Evolutionary conservation across 2,797 vertebrate species (phyloP), one percentile per base, ranked within the genome.

Genomic region (Labeo calbasu): DNA sequence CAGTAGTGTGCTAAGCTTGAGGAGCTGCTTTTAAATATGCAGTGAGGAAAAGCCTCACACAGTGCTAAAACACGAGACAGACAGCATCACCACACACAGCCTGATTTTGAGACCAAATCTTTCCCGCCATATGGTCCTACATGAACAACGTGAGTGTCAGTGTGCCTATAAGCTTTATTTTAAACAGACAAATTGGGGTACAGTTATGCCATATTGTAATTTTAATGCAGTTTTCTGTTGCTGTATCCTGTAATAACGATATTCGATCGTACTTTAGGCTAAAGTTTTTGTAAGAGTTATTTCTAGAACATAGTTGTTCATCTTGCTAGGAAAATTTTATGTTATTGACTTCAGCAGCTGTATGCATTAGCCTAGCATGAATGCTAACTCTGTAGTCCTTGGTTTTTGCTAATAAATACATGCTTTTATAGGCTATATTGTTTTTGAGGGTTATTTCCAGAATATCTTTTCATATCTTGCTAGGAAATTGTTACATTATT

Each of bases 1-100:
- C 65, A 87, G 84, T 84, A 86, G 65, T 82, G 78, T 69, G 61
- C 70, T 72, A 55, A 76, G 59, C 61, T 61, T 25, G 25, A 68
- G 69, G 57, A 59, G 79, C 25, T 69, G 75, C 36, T 51, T 73
- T 76, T 73, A 71, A 79, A 85, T 82, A 79, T 82, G 79, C 61
- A 65, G 32, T 28, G 14, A 51, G 61, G 11, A 46, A 84, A 88
- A 76, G 82, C 21, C 8, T 76, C 59, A 36, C n/a, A 14, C 51
- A 69, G 40, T 25, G 21, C 46, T 36, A 69, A 84, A 73, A 48
- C 68, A 65, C 5, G 21, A 40, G 53, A 61, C 7, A 71, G 36
- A n/a, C 2, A 17, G 12, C 5, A n/a, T 73, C 57, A 61, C 69
- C 57, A 59, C 2, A 48, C 9, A 40, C 53, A 75, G 81, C 9